Conservation (phyloP, 2,888 invertebrate genomes). For the Geotrupes spiniger region DNA sequence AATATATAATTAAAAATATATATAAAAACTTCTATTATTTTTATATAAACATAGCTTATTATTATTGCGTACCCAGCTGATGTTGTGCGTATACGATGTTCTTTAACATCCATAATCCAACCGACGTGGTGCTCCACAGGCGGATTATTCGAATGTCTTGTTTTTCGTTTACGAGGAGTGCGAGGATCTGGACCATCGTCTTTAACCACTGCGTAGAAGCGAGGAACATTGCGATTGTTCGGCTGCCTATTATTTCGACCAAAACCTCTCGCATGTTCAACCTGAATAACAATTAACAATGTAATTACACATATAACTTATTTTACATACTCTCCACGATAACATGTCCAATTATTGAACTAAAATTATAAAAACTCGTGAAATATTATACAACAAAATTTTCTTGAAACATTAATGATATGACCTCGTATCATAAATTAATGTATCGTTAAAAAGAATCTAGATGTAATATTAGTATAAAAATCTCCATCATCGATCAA, state of each 20-base stretch:
- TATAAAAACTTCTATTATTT: neutral
- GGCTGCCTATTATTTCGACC: constrained; percentile 24
- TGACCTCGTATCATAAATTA: no score
- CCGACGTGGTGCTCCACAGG: constrained; percentile 94
- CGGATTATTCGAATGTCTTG: constrained; percentile 89
- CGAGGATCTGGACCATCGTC: constrained; percentile 63
- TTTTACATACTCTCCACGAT: neutral
- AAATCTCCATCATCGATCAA: no score
- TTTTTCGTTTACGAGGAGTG: constrained; percentile 81
- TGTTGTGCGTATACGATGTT: constrained; percentile 75
- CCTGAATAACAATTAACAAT: constrained; percentile 3
- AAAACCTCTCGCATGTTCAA: constrained; percentile 3
- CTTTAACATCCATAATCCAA: constrained; percentile 93
- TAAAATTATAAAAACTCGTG: no score
- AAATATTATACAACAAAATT: no score
- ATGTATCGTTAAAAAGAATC: no score
- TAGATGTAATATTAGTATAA: no score
- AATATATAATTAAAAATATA: constrained; percentile 1
- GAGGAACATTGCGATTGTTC: constrained; percentile 61
- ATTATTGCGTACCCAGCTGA: constrained; percentile 63
- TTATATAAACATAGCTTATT: constrained; percentile 1
- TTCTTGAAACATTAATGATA: no score
- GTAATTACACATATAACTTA: neutral
- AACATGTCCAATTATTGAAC: neutral
- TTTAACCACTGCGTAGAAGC: constrained; percentile 95